Conservation (phyloP, 2,113 vertebrate species). For the Tiliqua scincoides region DNA sequence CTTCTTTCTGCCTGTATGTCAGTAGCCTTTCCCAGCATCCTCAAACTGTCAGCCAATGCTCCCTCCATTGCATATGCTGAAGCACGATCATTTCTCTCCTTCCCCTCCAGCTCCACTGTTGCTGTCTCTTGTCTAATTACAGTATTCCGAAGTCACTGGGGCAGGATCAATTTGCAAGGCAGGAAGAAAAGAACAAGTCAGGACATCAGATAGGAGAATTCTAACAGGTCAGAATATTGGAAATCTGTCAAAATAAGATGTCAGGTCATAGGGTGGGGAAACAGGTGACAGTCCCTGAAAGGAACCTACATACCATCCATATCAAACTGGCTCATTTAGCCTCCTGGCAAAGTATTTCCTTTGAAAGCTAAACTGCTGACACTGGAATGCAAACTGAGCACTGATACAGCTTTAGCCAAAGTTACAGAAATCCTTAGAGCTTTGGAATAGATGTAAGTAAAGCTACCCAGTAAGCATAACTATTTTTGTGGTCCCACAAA, state of each 20-base stretch:
- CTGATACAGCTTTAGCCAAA: background rate
- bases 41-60: background rate
- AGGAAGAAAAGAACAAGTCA: slow-evolving; percentile 29
- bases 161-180: slow-evolving; percentile 44
- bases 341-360: background rate
- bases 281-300: slow-evolving; percentile 29
- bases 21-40: background rate
- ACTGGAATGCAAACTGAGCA: background rate
- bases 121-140: slow-evolving; percentile 30
- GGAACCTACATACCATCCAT: background rate
- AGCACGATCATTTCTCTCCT: background rate
- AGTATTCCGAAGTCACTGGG: slow-evolving; percentile 33
- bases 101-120: background rate
- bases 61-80: slow-evolving; percentile 5
- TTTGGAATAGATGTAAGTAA: background rate
- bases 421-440: background rate
- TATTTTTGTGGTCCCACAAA: background rate
- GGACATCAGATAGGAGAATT: slow-evolving; percentile 37
- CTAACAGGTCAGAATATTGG: slow-evolving; percentile 36
- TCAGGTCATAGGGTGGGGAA: slow-evolving; percentile 6
- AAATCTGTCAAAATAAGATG: slow-evolving; percentile 53
- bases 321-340: slow-evolving; percentile 45
- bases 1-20: background rate
- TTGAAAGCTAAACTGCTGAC: background rate
- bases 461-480: background rate